Evolutionary conservation across 2,113 vertebrate species (phyloP).

Genomic region (Zeus faber): DNA sequence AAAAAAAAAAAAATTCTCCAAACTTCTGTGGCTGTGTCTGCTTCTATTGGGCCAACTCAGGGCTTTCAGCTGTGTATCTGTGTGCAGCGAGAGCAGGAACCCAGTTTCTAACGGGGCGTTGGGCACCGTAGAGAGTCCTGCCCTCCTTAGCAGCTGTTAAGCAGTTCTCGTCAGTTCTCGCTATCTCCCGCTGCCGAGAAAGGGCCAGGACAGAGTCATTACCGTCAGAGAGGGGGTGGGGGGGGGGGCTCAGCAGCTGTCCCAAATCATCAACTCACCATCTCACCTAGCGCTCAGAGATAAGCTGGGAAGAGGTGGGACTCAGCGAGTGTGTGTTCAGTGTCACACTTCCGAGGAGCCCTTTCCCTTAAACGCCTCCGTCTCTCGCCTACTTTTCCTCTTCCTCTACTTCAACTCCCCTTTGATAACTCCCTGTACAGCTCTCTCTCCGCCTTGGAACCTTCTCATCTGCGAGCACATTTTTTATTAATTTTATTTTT

Average conservation of each 20-base stretch:
- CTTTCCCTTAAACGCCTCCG: too few relatives aligned
- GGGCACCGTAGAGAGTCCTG: slow-evolving; percentile 33
- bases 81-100: slow-evolving; percentile 8
- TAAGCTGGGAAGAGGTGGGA: slow-evolving; percentile 37
- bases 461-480: too few relatives aligned
- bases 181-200: slow-evolving; percentile 54
- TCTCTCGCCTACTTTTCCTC: too few relatives aligned
- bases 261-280: slow-evolving; percentile 63
- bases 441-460: too few relatives aligned
- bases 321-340: slow-evolving; percentile 7
- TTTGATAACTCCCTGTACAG: too few relatives aligned
- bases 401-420: too few relatives aligned
- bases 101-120: slow-evolving; percentile 44
- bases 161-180: slow-evolving; percentile 36
- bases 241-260: too few relatives aligned
- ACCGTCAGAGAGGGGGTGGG: too few relatives aligned
- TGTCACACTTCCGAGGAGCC: slow-evolving; percentile 23
- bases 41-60: slow-evolving; percentile 8
- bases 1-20: too few relatives aligned
- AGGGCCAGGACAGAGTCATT: slow-evolving; percentile 47
- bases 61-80: slow-evolving; percentile 16
- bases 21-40: too few relatives aligned
- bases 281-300: slow-evolving; percentile 51
- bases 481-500: too few relatives aligned
- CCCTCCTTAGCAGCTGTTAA: slow-evolving; percentile 37